Evolutionary conservation across 1,140 invertebrate genomes (phyloP), one percentile per base, ranked within the genome.

Genomic region (Drosophila murphyi): DNA sequence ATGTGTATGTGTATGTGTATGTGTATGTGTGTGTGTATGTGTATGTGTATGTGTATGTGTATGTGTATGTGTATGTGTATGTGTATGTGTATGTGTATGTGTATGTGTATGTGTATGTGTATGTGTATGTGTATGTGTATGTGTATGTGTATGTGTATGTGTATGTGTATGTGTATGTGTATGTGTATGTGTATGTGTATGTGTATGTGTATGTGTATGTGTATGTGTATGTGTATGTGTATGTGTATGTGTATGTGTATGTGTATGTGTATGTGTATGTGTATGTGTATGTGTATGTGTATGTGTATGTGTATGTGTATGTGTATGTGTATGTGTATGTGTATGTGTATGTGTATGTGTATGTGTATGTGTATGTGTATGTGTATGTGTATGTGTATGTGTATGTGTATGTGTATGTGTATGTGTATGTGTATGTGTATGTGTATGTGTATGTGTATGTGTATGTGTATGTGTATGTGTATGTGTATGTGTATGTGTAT

Each of bases 41-140:
- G 43, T 59, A 32, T 59, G 56, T 29, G 12, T 59, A 61, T 61
- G 43, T 31, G 60, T 48, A 45, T 54, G 29, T 45, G 62, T 55
- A 54, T 62, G 20, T 43, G 45, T 62, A 62, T 62, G 34, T 10
- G 47, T 62, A 20, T 20, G 20, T 20, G 6, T 6, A 41, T 41
- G 2, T 20, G 68, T 55, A 64, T 64, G 59, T 39, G 61, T 59
- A 29, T 72, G 60, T 51, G 65, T 60, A 47, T 48, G 29, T 20
- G 43, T 59, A 32, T 59, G 56, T 29, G 12, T 59, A 61, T 61
- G 43, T 31, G 60, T 48, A 45, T 54, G 29, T 45, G 62, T 55
- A 54, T 62, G 20, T 43, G 45, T 62, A 62, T 62, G 34, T 10
- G 47, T 62, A 20, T 20, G 20, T 20, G 6, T 6, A 41, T 41